These are phyloP conservation scores for Tipula confusa DNA, from an alignment of 2,888 invertebrate genomes.

Conservation along the genomic window DNA sequence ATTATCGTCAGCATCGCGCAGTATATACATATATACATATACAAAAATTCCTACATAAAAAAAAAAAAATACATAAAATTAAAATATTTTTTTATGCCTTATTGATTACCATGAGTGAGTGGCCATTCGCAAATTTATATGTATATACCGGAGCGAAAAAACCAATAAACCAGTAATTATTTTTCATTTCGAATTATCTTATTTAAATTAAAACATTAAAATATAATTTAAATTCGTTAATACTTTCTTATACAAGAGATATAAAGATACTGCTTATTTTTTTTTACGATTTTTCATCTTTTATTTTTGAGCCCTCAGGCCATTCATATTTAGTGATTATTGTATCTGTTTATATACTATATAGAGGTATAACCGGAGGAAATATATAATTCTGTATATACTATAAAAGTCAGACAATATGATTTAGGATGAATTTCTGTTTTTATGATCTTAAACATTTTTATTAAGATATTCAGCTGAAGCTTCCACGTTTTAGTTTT, in stretches of 20 bases:
- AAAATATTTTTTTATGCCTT: not conserved
- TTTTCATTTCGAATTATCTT: constrained; percentile 20
- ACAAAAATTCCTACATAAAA: not conserved
- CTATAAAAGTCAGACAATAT: constrained; percentile 25
- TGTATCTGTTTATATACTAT: not conserved
- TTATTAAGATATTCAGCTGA: not conserved
- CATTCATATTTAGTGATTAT: not conserved
- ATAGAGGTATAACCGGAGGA: not conserved
- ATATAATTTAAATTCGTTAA: constrained; percentile 25
- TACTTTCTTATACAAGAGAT: not conserved
- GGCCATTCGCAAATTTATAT: not conserved
- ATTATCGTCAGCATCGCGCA: not conserved
- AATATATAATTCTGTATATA: not conserved
- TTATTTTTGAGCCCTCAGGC: not conserved
- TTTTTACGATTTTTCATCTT: not conserved
- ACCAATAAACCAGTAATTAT: constrained; percentile 25
- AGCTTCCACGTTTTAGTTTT: not conserved
- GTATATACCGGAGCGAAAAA: not conserved
- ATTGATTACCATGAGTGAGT: constrained; percentile 12
- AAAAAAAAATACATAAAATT: not conserved
- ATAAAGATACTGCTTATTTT: not conserved
- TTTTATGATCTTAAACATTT: not conserved
- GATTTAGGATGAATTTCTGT: constrained; percentile 3
- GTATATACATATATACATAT: not conserved
- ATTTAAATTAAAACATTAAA: constrained; percentile 25